Conservation (phyloP, 2,888 invertebrate species). For the Dermolepida albohirtum region DNA sequence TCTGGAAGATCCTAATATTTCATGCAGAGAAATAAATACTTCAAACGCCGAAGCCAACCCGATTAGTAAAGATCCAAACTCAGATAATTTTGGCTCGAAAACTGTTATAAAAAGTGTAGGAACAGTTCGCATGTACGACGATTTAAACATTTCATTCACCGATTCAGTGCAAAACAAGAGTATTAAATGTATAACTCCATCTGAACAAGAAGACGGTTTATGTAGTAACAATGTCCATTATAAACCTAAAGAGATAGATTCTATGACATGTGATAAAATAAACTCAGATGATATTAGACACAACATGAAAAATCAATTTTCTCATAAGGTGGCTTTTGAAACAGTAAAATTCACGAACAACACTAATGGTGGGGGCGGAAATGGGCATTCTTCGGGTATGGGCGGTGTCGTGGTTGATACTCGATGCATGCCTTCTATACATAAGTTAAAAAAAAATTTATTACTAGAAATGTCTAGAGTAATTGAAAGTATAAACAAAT, state of each 20-base stretch:
- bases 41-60: too few relatives aligned
- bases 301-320: slow-evolving; percentile 26
- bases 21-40: too few relatives aligned
- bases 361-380: not conserved
- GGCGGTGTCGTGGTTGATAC: slow-evolving; percentile 16
- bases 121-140: too few relatives aligned
- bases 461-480: too few relatives aligned
- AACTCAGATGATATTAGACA: slow-evolving; percentile 44
- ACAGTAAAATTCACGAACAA: not conserved
- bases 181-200: not conserved
- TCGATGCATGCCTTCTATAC: not conserved
- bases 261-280: slow-evolving; percentile 48
- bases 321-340: not conserved
- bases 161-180: slow-evolving; percentile 3
- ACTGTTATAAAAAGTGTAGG: too few relatives aligned
- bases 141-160: not conserved
- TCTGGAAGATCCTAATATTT: too few relatives aligned
- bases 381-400: slow-evolving; percentile 6
- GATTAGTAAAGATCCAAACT: too few relatives aligned
- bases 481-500: too few relatives aligned
- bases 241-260: slow-evolving; percentile 40
- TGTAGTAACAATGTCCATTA: not conserved
- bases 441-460: not conserved
- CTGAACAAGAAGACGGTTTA: not conserved
- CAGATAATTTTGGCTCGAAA: too few relatives aligned